Percentiles rank a stretch among this genome's conserved stretches.
These are phyloP conservation scores for Drosophila oshimai DNA, from an alignment of 1,140 invertebrate genomes.

Conservation along the genomic window DNA sequence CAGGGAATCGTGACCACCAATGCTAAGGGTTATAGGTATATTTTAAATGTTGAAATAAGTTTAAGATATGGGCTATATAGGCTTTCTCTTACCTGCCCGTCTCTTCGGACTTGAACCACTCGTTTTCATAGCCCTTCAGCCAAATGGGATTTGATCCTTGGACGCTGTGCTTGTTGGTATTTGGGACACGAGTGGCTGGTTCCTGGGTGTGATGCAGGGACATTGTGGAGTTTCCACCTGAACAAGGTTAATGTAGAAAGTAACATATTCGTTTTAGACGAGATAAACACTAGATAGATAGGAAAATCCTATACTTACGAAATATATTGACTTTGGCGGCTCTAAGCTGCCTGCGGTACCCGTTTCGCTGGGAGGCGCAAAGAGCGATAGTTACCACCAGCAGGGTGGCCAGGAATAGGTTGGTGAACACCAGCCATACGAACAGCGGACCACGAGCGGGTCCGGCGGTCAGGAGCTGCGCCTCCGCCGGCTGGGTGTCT, in stretches of 20 bases:
- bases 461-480: slow-evolving; percentile 84
- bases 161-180: slow-evolving; percentile 96
- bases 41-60: neutral
- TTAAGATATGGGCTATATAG: neutral
- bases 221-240: slow-evolving; percentile 65
- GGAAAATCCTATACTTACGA: slow-evolving; percentile 85
- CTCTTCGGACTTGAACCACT: slow-evolving; percentile 95
- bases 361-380: slow-evolving; percentile 91
- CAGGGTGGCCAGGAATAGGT: slow-evolving; percentile 90
- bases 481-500: slow-evolving; percentile 92
- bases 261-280: no score
- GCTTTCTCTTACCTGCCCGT: slow-evolving; percentile 85
- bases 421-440: slow-evolving; percentile 91
- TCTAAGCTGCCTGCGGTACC: slow-evolving; percentile 93
- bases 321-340: slow-evolving; percentile 96
- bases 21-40: slow-evolving; percentile 21
- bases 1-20: slow-evolving; percentile 91
- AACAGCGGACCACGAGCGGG: slow-evolving; percentile 84
- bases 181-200: slow-evolving; percentile 89
- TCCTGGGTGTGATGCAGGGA: slow-evolving; percentile 60
- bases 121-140: slow-evolving; percentile 96
- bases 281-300: no score
- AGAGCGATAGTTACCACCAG: slow-evolving; percentile 90
- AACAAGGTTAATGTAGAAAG: neutral
- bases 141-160: slow-evolving; percentile 98